Percentiles rank a stretch among this genome's conserved stretches.
Evolutionary conservation across 2,888 invertebrate species (phyloP).

Genomic region (Spicauda simplicius): DNA sequence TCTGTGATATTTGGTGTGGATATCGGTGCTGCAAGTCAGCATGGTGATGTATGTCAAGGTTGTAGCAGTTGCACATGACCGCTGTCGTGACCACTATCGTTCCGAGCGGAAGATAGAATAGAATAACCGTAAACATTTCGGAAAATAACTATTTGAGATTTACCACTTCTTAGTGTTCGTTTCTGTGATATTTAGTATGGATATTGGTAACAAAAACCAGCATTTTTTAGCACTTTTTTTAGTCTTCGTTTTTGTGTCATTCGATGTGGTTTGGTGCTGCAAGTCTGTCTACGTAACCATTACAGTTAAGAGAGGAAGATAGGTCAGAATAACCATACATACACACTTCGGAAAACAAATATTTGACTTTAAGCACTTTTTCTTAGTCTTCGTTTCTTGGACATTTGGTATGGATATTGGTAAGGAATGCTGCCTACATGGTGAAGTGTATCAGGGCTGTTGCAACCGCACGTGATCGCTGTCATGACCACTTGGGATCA

Average conservation of each 20-base stretch:
- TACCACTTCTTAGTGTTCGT: too few species aligned
- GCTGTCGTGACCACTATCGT: not conserved
- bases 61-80: not conserved
- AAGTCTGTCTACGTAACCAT: not conserved
- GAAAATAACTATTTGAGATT: too few species aligned
- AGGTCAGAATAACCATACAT: not conserved
- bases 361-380: too few species aligned
- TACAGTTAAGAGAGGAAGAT: not conserved
- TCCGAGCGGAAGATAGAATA: not conserved
- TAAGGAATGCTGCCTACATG: too few species aligned
- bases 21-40: not conserved
- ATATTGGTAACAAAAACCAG: not conserved
- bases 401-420: too few species aligned
- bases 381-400: too few species aligned
- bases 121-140: not conserved
- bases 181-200: too few species aligned
- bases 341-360: not conserved
- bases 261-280: not conserved
- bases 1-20: too few species aligned
- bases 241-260: too few species aligned
- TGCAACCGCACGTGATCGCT: not conserved
- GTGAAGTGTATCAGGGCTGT: slow-evolving; percentile 2
- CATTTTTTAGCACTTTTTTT: not conserved
- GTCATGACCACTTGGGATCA: not conserved
- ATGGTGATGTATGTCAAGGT: not conserved